A percentile compares a stretch with the other conserved stretches of the same genome.
Conservation (phyloP, 2,888 invertebrate genomes). For the Chaetogeoica ovagalla region DNA sequence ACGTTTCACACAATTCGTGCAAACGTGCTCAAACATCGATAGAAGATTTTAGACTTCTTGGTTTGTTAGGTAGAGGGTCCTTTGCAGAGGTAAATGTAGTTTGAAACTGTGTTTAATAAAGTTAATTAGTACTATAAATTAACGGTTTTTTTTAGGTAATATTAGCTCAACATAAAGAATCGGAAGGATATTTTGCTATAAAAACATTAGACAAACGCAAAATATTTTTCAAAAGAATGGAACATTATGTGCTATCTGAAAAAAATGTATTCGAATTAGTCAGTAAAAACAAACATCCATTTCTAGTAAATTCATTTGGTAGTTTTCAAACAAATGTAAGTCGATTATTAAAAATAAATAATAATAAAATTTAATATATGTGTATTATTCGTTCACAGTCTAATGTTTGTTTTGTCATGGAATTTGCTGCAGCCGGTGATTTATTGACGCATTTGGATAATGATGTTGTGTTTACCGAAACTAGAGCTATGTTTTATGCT, state of each 20-base stretch:
- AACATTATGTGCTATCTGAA: too few relatives aligned
- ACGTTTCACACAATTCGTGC: too few relatives aligned
- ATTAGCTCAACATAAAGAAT: slow-evolving; percentile 87
- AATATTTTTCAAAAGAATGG: too few relatives aligned
- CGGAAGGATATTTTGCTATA: slow-evolving; percentile 95
- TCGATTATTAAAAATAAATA: slow-evolving; percentile 33
- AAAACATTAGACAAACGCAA: slow-evolving; percentile 99
- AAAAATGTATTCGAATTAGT: slow-evolving; percentile 99
- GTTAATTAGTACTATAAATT: background rate
- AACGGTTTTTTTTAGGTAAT: slow-evolving; percentile 67
- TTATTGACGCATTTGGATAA: slow-evolving; percentile 99
- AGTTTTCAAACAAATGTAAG: slow-evolving; percentile 95
- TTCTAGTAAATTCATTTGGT: slow-evolving; percentile 97
- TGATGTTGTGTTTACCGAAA: slow-evolving; percentile 79
- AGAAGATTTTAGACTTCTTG: slow-evolving; percentile 90
- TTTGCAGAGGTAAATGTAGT: slow-evolving; percentile 85
- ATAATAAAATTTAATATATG: too few relatives aligned
- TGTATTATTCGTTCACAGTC: slow-evolving; percentile 61
- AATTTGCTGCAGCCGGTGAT: slow-evolving; percentile 98
- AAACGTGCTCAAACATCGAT: slow-evolving; percentile 68
- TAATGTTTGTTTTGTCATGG: slow-evolving; percentile 99
- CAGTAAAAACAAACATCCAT: slow-evolving; percentile 95
- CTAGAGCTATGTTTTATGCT: slow-evolving; percentile 97
- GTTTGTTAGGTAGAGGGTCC: slow-evolving; percentile 97
- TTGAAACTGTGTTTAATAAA: background rate